Conservation (phyloP, 2,888 invertebrate genomes). For the Malachius bipustulatus region DNA sequence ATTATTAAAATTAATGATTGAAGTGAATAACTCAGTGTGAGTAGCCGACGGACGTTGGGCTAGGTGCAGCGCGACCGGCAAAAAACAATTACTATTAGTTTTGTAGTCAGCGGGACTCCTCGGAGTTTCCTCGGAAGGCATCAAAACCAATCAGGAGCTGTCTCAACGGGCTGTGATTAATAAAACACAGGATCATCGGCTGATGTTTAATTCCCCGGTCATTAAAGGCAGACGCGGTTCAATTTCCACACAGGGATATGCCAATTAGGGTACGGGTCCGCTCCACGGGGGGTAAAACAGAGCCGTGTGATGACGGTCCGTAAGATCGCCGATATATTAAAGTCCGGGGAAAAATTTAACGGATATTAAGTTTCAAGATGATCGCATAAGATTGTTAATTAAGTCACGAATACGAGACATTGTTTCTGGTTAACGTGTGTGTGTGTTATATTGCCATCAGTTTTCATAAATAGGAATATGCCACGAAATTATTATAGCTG, state of each 20-base stretch:
- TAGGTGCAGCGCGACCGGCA: slow-evolving; percentile 9
- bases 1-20: slow-evolving; percentile 29
- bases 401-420: slow-evolving; percentile 22
- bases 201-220: slow-evolving; percentile 29
- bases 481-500: no score
- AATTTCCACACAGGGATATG: slow-evolving; percentile 25
- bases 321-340: slow-evolving; percentile 21
- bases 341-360: slow-evolving; percentile 23
- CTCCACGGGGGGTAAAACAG: slow-evolving; percentile 23
- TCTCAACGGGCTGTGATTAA: slow-evolving; percentile 27
- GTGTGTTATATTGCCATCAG: no score
- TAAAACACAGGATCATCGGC: slow-evolving; percentile 21
- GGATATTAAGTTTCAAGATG: slow-evolving; percentile 26
- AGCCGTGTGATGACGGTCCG: slow-evolving; percentile 19
- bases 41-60: slow-evolving; percentile 22
- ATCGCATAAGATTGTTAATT: slow-evolving; percentile 22
- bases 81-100: slow-evolving; percentile 31
- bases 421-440: no score
- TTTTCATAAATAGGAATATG: no score
- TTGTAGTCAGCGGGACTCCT: slow-evolving; percentile 27
- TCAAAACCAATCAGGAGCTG: slow-evolving; percentile 30
- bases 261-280: slow-evolving; percentile 28
- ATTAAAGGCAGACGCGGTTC: slow-evolving; percentile 25
- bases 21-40: slow-evolving; percentile 29
- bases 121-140: slow-evolving; percentile 27